Evolutionary conservation across 1,140 invertebrate genomes (phyloP).

Genomic region (Hycleus phaleratus): DNA sequence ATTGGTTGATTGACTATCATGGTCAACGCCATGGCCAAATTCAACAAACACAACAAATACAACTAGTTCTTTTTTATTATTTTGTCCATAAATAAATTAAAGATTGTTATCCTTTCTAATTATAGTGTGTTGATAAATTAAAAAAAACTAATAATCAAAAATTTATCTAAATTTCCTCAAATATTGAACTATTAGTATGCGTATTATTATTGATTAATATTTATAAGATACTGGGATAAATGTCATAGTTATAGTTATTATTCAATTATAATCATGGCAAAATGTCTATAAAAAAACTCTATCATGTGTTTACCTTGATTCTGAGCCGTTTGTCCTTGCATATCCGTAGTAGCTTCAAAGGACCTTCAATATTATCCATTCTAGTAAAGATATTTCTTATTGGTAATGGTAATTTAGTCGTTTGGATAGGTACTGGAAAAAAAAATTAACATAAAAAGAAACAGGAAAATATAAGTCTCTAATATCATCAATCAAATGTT

Average conservation of each 20-base stretch:
- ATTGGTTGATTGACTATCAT: conserved; percentile 26
- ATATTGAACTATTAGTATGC: too few relatives aligned
- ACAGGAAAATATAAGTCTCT: too few relatives aligned
- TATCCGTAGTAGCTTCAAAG: conserved; percentile 52
- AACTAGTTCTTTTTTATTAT: conserved; percentile 5
- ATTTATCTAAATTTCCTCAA: too few relatives aligned
- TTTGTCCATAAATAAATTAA: not conserved
- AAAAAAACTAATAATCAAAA: too few relatives aligned
- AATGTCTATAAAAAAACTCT: not conserved
- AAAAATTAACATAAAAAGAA: conserved; percentile 2
- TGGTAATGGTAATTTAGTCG: conserved; percentile 13
- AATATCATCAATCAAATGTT: too few relatives aligned
- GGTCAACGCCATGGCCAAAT: conserved; percentile 31
- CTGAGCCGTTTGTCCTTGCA: conserved; percentile 51
- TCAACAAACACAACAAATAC: conserved; percentile 1
- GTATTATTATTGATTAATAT: not conserved
- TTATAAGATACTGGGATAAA: conserved; percentile 4
- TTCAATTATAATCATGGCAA: not conserved
- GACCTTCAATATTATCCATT: conserved; percentile 48
- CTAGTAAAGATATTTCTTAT: conserved; percentile 53
- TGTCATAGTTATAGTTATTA: conserved; percentile 1
- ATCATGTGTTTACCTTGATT: conserved; percentile 51
- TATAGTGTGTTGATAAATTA: not conserved
- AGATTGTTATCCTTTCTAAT: conserved; percentile 12
- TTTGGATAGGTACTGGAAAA: conserved; percentile 34